Base-by-base conservation (phyloP, 2,888 invertebrate genomes). In the Dione vanillae region DNA sequence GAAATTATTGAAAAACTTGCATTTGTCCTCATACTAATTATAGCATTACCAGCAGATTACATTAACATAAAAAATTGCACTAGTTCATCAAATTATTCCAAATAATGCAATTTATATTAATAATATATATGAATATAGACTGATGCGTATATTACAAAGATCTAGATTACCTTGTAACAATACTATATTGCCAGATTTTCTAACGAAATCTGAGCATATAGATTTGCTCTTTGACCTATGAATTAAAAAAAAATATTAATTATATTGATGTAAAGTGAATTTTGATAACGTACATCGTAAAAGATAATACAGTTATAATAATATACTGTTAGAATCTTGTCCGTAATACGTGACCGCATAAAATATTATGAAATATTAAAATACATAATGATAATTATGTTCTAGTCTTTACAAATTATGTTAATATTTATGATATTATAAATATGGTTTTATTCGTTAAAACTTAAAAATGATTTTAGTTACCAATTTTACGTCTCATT, bases 81-180 rank as follows among this genome's bases (percentile, higher is more conserved):
- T 54, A 16, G 54, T 16, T 35, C 37, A 54, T 54, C 54, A 54
- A 37, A 54, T 54, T 54, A 54, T 54, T n/a, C n/a, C 12, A 54
- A 37, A 54, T 16, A 37, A 37, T 54, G 54, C 35, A 54, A 54
- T 54, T 10, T 11, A 54, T 14, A 54, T 27, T 20, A 54, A 54
- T 54, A 8, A 3, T 35, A 0, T 9, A 1, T 6, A 52, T 14
- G 12, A 35, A 54, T 54, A n/a, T 54, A 54, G n/a, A 54, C 12
- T 10, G n/a, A 56, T 5, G 6, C 37, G 37, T 56, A 37, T 56
- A 56, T 56, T n/a, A 56, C 54, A 5, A 37, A 10, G 16, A 56
- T 56, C 54, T 56, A 56, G 37, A 56, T 56, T 56, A 54, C n/a
- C n/a, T 37, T 54, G n/a, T 54, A 9, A 16, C 37, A 19, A 56